Percentiles rank a stretch among this genome's conserved stretches.
phyloP scores from a whole-genome alignment of 2,888 invertebrate genomes.

The Macropis europaea region DNA sequence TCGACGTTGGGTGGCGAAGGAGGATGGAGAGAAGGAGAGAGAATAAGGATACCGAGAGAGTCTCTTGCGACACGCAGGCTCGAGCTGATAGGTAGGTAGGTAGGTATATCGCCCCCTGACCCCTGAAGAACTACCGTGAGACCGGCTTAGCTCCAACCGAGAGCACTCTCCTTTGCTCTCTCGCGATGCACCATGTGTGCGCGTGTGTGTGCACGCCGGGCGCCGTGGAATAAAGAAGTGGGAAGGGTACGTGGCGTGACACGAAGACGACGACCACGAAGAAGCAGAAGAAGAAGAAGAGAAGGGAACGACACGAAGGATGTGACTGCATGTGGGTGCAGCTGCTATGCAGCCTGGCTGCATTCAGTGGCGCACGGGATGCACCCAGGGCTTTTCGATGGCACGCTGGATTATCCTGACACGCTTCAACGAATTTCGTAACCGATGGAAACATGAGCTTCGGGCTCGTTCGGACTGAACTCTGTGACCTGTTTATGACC shows the following conservation, averaged over 20 bases:
- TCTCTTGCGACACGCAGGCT: constrained; percentile 69
- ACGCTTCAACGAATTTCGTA: constrained; percentile 33
- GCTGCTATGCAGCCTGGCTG: constrained; percentile 56
- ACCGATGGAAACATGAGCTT: constrained; percentile 17
- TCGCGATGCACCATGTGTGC: constrained; percentile 39
- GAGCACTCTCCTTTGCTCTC: constrained; percentile 66
- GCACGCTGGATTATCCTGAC: constrained; percentile 45
- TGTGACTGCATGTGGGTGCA: constrained; percentile 69
- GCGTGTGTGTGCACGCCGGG: constrained; percentile 16
- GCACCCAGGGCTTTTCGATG: constrained; percentile 40
- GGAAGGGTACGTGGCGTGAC: constrained; percentile 53
- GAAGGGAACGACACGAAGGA: constrained; percentile 65
- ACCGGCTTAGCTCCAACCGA: constrained; percentile 67
- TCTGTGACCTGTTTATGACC: neutral
- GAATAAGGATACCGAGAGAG: constrained; percentile 60
- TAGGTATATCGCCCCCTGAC: constrained; percentile 74
- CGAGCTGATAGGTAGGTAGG: constrained; percentile 63
- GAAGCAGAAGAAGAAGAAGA: constrained; percentile 28
- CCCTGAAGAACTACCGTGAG: constrained; percentile 73
- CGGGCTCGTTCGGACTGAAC: neutral
- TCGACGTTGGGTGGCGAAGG: too few relatives aligned
- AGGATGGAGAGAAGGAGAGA: constrained; percentile 11
- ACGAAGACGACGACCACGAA: constrained; percentile 23
- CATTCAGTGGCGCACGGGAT: constrained; percentile 48
- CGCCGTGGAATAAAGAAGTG: constrained; percentile 57